These are phyloP conservation scores for Macrotrachela quadricornifera DNA, from an alignment of 1,140 invertebrate genomes.

Conservation along the genomic window DNA sequence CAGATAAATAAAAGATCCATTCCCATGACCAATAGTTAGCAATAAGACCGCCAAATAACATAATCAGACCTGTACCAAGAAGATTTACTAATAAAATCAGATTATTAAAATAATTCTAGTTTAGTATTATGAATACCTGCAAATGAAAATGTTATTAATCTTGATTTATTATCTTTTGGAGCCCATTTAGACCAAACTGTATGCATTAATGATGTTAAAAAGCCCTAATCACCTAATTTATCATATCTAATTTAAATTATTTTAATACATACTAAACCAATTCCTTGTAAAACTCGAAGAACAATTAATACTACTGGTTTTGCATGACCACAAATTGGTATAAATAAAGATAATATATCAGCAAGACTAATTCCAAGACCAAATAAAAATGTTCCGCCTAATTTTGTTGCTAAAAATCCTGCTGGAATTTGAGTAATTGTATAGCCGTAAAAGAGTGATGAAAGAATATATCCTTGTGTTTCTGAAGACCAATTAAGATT, in stretches of 20 bases:
- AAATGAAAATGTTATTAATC: slow-evolving; percentile 22
- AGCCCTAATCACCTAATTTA: slow-evolving; percentile 38
- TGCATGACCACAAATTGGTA: slow-evolving; percentile 48
- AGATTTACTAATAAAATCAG: slow-evolving; percentile 6
- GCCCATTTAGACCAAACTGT: slow-evolving; percentile 67
- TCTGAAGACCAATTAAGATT: slow-evolving; percentile 46
- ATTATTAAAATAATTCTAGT: too few species aligned
- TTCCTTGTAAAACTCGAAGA: slow-evolving; percentile 26
- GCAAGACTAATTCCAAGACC: slow-evolving; percentile 55
- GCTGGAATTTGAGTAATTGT: slow-evolving; percentile 56
- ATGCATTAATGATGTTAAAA: slow-evolving; percentile 69
- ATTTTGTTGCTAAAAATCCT: slow-evolving; percentile 46
- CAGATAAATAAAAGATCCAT: slow-evolving; percentile 12
- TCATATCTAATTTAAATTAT: too few species aligned
- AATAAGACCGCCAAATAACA: slow-evolving; percentile 10
- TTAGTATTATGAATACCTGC: slow-evolving; percentile 13
- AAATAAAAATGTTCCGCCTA: slow-evolving; percentile 55
- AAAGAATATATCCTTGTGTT: slow-evolving; percentile 54
- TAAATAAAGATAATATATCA: slow-evolving; percentile 56
- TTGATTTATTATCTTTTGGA: slow-evolving; percentile 52
- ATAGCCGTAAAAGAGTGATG: slow-evolving; percentile 68
- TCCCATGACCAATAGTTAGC: slow-evolving; percentile 11
- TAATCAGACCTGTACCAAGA: slow-evolving; percentile 9
- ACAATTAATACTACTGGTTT: slow-evolving; percentile 22
- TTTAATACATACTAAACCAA: slow-evolving; percentile 11